phyloP scores from a whole-genome alignment of 2,113 vertebrate species.

The Syrrhaptes paradoxus region DNA sequence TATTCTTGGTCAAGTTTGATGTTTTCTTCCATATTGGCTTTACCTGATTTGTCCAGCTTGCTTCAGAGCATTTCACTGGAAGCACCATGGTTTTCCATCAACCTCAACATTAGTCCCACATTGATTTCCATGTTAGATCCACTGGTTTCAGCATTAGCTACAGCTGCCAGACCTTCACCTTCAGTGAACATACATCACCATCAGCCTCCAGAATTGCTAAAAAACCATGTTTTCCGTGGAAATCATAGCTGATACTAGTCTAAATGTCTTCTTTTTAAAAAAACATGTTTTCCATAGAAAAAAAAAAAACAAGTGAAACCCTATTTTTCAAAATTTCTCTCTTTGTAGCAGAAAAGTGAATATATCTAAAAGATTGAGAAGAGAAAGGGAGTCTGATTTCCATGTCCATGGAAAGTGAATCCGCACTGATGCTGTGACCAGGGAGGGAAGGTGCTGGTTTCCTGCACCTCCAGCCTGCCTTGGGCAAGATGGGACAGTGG shows the following conservation, averaged over 20 bases:
- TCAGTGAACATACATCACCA: neutral
- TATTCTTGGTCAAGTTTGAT: neutral
- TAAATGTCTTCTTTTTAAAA: neutral
- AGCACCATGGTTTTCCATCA: neutral
- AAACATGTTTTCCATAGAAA: too few species aligned
- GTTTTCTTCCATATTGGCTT: neutral
- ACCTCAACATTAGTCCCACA: neutral
- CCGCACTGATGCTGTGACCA: neutral
- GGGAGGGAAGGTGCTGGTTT: neutral
- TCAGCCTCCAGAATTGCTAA: neutral
- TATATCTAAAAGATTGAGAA: neutral
- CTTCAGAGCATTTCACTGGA: neutral
- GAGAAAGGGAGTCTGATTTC: neutral
- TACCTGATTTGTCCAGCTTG: neutral
- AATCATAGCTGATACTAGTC: neutral
- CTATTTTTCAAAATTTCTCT: neutral
- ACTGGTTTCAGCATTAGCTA: neutral
- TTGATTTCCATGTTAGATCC: neutral
- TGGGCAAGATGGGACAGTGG: fast-evolving
- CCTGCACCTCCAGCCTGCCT: neutral
- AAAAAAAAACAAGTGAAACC: fast-evolving
- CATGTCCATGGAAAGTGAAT: neutral
- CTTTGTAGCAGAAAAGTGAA: neutral
- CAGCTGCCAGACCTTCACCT: constrained; percentile 10
- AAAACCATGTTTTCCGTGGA: neutral